phyloP scores from a whole-genome alignment of 92 coral and sea anemone species.

The Paragorgia papillata region DNA sequence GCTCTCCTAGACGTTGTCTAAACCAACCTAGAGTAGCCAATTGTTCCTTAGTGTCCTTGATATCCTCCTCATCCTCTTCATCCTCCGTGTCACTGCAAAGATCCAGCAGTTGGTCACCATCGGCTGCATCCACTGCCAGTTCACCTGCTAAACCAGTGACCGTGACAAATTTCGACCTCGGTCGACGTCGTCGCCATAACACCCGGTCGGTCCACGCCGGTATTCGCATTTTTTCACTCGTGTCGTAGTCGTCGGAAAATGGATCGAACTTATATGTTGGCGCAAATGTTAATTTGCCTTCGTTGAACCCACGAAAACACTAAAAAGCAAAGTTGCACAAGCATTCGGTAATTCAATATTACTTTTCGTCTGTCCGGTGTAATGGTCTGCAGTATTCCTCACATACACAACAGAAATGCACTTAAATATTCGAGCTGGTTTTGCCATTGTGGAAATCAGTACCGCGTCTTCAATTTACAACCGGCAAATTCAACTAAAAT shows the following conservation, averaged over 20 bases:
- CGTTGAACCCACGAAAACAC: constrained; percentile 91
- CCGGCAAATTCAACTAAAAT: too few relatives aligned
- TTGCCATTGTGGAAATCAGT: too few relatives aligned
- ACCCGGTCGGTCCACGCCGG: constrained; percentile 99
- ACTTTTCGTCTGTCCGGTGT: too few relatives aligned
- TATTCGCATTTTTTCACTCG: constrained; percentile 94
- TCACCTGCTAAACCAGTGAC: neutral
- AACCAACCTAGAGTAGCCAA: neutral
- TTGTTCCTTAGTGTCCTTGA: constrained; percentile 4
- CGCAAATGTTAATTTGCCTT: constrained; percentile 83
- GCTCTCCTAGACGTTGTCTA: too few relatives aligned
- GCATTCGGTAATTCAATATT: too few relatives aligned
- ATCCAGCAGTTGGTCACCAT: constrained; percentile 16
- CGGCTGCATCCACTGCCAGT: constrained; percentile 6
- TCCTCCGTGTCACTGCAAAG: constrained; percentile 43
- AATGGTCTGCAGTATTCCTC: too few relatives aligned
- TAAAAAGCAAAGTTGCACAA: constrained; percentile 14
- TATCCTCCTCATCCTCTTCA: constrained; percentile 45
- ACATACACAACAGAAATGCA: too few relatives aligned
- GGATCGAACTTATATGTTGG: constrained; percentile 97
- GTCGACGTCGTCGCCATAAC: constrained; percentile 94
- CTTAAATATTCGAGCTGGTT: too few relatives aligned
- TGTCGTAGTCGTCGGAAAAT: constrained; percentile 97
- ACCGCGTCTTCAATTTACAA: too few relatives aligned
- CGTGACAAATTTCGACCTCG: constrained; percentile 76